Percentiles rank a stretch among this genome's conserved stretches.
Conservation (phyloP, 2,888 invertebrate genomes). For the Catocala sponsa region DNA sequence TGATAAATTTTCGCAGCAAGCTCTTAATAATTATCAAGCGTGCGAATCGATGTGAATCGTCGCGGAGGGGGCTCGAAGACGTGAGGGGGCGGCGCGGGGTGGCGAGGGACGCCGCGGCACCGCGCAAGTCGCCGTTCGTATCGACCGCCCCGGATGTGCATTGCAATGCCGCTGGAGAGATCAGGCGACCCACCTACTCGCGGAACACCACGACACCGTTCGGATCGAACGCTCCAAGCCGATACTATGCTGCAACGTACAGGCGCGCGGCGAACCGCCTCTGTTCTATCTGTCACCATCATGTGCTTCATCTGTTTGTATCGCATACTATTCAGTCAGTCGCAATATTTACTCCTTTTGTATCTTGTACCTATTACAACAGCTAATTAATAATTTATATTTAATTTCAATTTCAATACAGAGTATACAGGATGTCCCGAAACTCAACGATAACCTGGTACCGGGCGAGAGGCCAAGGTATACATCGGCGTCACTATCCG, state of each 20-base stretch:
- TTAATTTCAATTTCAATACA: too few relatives aligned
- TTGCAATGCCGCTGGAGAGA: slow-evolving; percentile 78
- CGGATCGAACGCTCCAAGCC: slow-evolving; percentile 49
- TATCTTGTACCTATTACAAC: neutral
- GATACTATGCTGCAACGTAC: slow-evolving; percentile 31
- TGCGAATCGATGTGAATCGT: slow-evolving; percentile 81
- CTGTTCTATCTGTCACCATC: slow-evolving; percentile 15
- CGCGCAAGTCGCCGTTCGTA: slow-evolving; percentile 84
- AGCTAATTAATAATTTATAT: too few relatives aligned
- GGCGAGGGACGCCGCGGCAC: slow-evolving; percentile 70
- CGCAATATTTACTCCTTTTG: neutral
- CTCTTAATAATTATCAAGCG: slow-evolving; percentile 73
- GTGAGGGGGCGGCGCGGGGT: slow-evolving; percentile 68
- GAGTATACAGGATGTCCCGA: too few relatives aligned
- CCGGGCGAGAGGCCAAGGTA: too few relatives aligned
- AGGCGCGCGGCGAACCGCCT: neutral
- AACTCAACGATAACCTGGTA: too few relatives aligned
- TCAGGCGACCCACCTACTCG: slow-evolving; percentile 74
- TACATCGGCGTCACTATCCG: too few relatives aligned
- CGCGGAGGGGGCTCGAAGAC: slow-evolving; percentile 67
- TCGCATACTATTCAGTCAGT: slow-evolving; percentile 6
- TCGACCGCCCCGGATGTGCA: slow-evolving; percentile 87
- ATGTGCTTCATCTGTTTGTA: slow-evolving; percentile 5
- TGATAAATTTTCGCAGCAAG: slow-evolving; percentile 58
- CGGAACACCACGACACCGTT: slow-evolving; percentile 63